Evolutionary conservation across 2,113 vertebrate genomes (phyloP).

Genomic region (Dipodomys merriami): DNA sequence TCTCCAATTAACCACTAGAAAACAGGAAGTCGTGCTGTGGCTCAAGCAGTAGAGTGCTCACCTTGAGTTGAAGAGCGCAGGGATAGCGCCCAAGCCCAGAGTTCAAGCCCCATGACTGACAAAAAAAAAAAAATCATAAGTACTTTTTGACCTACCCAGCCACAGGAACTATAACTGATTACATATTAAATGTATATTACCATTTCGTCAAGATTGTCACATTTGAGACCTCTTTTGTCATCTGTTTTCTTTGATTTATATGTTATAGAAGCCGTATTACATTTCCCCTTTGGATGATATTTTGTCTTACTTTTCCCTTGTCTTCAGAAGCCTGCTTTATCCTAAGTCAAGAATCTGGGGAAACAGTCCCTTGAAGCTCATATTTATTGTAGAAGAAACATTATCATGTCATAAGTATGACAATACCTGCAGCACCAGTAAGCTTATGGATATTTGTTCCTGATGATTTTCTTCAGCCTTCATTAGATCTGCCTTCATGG

Average conservation of each 20-base stretch:
- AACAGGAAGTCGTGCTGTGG: too few species aligned
- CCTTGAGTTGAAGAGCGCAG: too few species aligned
- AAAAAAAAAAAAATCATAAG: not conserved
- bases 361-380: conserved; percentile 67
- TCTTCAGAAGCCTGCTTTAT: not conserved
- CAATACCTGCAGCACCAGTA: conserved; percentile 24
- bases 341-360: not conserved
- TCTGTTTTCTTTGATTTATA: not conserved
- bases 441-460: conserved; percentile 52
- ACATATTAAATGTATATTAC: not conserved
- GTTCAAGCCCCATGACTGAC: too few species aligned
- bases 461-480: not conserved
- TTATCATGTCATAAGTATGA: conserved; percentile 48
- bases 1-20: too few species aligned
- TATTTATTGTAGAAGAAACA: conserved; percentile 74
- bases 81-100: too few species aligned
- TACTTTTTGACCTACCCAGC: too few species aligned
- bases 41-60: too few species aligned
- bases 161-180: conserved; percentile 18
- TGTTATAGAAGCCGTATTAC: not conserved
- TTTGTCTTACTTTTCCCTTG: conserved; percentile 1
- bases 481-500: conserved; percentile 50
- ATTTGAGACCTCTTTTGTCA: not conserved
- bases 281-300: not conserved
- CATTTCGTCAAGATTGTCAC: conserved; percentile 30